Evolutionary conservation across 2,797 vertebrate species (phyloP), one percentile per base, ranked within the genome.

Genomic region (Labeo calbasu): DNA sequence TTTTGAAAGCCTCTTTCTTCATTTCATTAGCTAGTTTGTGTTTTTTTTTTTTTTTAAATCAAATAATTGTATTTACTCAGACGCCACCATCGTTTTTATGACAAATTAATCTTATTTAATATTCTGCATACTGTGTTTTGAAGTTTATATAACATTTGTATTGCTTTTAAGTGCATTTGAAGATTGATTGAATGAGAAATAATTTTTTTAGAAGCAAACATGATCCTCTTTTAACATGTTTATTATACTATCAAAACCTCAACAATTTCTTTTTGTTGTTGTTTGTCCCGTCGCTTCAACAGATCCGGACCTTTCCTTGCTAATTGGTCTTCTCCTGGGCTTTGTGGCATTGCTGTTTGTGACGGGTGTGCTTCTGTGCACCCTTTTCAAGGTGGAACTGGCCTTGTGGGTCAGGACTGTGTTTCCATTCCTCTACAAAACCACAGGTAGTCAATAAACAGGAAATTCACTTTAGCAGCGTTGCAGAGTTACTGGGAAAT

Each of bases 351-450:
- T 95, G 53, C 82, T 96, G 13, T 93, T 95, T 2, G 70, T 94
- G 48, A 71, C 86, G 82, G 85, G 87, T 66, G 84, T 95, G 83
- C 81, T 89, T 72, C 66, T 94, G 73, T 97, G 94, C 90, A 95
- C 94, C 79, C 36, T 92, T 88, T 98, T 98, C 91, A 97, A 96
- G 90, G 90, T 97, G 73, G 96, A 98, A 81, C 93, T 99, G 21
- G 94, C 95, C 55, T 94, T 99, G 88, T 96, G 94, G 93, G 96
- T 95, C 89, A 95, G 88, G 36, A 69, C 71, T 12, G 17, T 81
- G 32, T 89, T 87, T 79, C 85, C 93, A 61, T 88, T 85, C 79
- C 63, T 88, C 75, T 87, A 87, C 71, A 83, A 77, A 43, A 87
- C 75, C 76, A 88, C 89, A 87, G 88, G 86, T 85, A 85, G 6